Base-by-base conservation (phyloP, 92 coral and sea anemone genomes). In the Actinostola sp. region DNA sequence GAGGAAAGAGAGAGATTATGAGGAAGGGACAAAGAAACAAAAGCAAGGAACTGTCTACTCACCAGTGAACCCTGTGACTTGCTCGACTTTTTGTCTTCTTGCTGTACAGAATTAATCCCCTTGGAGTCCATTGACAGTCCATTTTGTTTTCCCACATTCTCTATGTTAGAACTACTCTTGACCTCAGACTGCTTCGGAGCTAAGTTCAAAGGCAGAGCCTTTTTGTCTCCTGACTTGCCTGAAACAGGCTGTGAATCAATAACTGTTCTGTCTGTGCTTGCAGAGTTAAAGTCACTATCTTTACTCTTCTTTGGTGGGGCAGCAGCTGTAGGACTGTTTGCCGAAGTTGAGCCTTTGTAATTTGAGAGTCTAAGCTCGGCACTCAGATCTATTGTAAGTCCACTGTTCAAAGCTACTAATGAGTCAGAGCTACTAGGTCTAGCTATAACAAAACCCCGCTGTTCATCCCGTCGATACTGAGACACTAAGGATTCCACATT, bases 221-320 rank as follows among this genome's bases (percentile, higher is more conserved):
- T 55, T 33, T 70, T 54, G 12, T 54, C 27, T 19, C 35, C 30
- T 13, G 64, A 50, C 27, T 30, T 43, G 32, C 31, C 31, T 13
- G 24, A 20, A 26, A 12, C 71, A 43, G 46, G 53, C 17, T 48
- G 32, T 10, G n/a, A 28, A 56, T 29, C n/a, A n/a, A n/a, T 33
- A 17, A 45, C 56, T 19, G 2, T 46, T 19, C n/a, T 48, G 35
- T 67, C 61, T 50, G 61, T 32, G 2, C 14, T 56, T 52, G 29
- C 17, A 24, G 62, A 35, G 6, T 6, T 50, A 26, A 31, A 26
- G 24, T 53, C 79, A 29, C 41, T 45, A 17, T 75, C 81, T 75
- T 75, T 75, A 31, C 81, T 75, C 58, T 52, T 75, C 72, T 75
- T 63, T 10, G 81, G 32, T 12, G 72, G 81, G 31, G 72, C 81